Evolutionary conservation across 2,113 vertebrate genomes (phyloP).

Genomic region (Bostrychus sinensis): DNA sequence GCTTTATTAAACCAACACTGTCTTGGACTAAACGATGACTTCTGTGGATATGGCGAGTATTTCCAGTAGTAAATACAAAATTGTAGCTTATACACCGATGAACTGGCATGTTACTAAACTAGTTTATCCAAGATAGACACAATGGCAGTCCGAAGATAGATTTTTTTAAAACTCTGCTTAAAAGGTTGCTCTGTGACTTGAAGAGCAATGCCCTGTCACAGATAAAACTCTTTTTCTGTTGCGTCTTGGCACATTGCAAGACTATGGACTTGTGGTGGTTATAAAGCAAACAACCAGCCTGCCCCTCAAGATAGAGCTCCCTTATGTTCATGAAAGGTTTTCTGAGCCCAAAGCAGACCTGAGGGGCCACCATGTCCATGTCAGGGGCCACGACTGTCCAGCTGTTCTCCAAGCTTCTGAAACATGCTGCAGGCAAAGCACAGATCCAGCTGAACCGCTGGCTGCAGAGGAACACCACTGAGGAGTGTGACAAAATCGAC

Average conservation of each 20-base stretch:
- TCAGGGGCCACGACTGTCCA: slow-evolving; percentile 71
- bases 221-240: slow-evolving; percentile 37
- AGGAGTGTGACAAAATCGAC: slow-evolving; percentile 82
- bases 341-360: slow-evolving; percentile 22
- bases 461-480: slow-evolving; percentile 76
- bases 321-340: slow-evolving; percentile 29
- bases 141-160: slow-evolving; percentile 44
- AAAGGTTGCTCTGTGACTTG: slow-evolving; percentile 5
- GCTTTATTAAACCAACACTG: slow-evolving; percentile 14
- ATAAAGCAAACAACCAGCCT: slow-evolving; percentile 17
- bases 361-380: slow-evolving; percentile 73
- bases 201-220: slow-evolving; percentile 17
- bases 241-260: slow-evolving; percentile 7
- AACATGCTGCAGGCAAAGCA: slow-evolving; percentile 76
- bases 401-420: slow-evolving; percentile 75
- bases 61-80: slow-evolving; percentile 29
- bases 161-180: slow-evolving; percentile 12
- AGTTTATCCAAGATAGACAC: slow-evolving; percentile 71
- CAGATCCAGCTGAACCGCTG: slow-evolving; percentile 80
- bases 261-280: slow-evolving; percentile 44
- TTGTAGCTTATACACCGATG: slow-evolving; percentile 35
- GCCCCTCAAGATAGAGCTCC: slow-evolving; percentile 26
- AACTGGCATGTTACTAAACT: slow-evolving; percentile 39
- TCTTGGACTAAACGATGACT: slow-evolving; percentile 27
- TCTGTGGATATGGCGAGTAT: slow-evolving; percentile 60